phyloP scores from a whole-genome alignment of 2,113 vertebrate species.

The Gymnogyps californianus region DNA sequence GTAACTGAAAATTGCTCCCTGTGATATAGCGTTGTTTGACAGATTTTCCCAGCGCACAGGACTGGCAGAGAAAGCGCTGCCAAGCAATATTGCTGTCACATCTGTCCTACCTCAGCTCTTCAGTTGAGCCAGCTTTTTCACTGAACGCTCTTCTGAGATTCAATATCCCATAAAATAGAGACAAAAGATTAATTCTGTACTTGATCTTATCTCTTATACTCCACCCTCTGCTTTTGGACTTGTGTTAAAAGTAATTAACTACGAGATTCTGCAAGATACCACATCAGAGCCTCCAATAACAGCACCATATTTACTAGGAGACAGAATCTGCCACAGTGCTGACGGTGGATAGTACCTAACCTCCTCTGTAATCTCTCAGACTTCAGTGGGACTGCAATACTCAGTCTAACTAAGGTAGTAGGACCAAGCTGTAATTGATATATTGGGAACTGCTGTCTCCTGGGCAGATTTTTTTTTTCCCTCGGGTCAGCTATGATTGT shows the following conservation, averaged over 20 bases:
- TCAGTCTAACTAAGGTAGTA: neutral
- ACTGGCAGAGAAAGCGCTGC: neutral
- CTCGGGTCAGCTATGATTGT: rapidly evolving
- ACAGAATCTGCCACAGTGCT: rapidly evolving
- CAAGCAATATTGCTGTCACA: neutral
- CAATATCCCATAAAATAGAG: neutral
- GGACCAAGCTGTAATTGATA: too few species aligned
- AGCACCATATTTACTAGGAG: rapidly evolving
- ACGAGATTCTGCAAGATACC: neutral
- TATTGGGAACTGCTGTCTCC: neutral
- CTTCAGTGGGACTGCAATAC: rapidly evolving
- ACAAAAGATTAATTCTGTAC: neutral
- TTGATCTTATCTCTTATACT: neutral
- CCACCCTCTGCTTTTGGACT: neutral
- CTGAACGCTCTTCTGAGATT: neutral
- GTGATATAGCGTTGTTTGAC: neutral
- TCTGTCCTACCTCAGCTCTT: neutral
- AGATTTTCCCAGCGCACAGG: neutral
- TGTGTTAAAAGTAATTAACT: neutral
- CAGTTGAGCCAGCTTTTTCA: neutral
- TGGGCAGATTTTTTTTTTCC: neutral
- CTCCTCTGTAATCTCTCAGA: neutral
- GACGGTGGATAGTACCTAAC: neutral
- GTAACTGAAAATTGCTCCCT: neutral
- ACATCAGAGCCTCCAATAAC: neutral